Evolutionary conservation across 2,797 vertebrate genomes (phyloP), one percentile per base, ranked within the genome.

Genomic region (Falco columbarius): DNA sequence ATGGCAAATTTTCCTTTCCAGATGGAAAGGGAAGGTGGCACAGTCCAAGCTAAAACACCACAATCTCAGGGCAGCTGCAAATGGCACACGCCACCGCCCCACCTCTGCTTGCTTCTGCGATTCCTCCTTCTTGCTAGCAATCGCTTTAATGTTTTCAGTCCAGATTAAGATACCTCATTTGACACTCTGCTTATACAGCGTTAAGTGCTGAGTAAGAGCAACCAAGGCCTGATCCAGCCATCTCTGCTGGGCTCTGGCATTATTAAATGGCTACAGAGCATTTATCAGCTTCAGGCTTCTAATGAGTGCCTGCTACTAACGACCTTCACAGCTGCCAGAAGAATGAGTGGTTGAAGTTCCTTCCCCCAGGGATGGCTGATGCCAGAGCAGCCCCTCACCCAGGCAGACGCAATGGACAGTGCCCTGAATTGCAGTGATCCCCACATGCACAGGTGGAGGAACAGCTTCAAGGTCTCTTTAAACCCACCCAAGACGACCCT

Each of bases 1-100:
- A 32, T 0, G 0, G 36, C 14, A 36, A 40, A 14, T 24, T 10
- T 7, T 18, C 87, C 51, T n/a, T 36, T 22, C 76, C 72, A 47
- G 52, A 13, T 51, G 20, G 38, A 16, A 54, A 32, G 7, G 14
- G 61, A 21, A 40, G 38, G 62, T 32, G 30, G 12, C 29, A 18
- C 11, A 14, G 40, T 27, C 54, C 46, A 30, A 20, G 34, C 32
- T 13, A 12, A 55, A 72, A 6, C 42, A 52, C 16, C 82, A 36
- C 0, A 0, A n/a, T 8, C 66, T 21, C 7, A 0, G 49, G 59
- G 30, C n/a, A 27, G 19, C 40, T 75, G 30, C 47, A 24, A 12
- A 38, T 17, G 5, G 24, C 84, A 12, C 58, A 14, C 0, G 0
- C 36, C 6, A 1, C 77, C 16, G 29, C 30, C 63, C 46, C 9